phyloP scores from a whole-genome alignment of 2,797 vertebrate genomes.

The Dermochelys coriacea region DNA sequence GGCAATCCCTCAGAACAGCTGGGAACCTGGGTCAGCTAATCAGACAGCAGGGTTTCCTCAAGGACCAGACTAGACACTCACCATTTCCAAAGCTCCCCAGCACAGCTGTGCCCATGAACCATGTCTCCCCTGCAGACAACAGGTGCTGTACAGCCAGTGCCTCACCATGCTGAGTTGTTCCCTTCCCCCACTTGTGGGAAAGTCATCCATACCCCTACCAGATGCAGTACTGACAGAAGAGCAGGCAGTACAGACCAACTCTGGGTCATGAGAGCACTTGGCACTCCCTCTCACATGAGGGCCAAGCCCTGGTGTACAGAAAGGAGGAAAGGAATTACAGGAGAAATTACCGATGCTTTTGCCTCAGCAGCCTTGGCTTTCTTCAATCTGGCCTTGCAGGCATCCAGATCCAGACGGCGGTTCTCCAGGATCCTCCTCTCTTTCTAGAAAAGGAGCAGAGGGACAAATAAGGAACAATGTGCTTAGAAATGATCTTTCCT shows the following conservation, averaged over 20 bases:
- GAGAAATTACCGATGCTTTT: conserved; percentile 88
- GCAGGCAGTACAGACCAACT: neutral
- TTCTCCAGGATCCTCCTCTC: conserved; percentile 93
- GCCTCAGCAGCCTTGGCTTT: conserved; percentile 93
- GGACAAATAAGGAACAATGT: neutral
- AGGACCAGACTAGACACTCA: neutral
- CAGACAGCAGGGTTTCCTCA: neutral
- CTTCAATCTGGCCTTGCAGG: conserved; percentile 92
- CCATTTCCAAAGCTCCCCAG: neutral
- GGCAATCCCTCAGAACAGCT: neutral
- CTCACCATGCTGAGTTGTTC: neutral
- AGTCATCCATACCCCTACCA: neutral
- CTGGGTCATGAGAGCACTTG: neutral
- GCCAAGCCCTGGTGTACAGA: neutral
- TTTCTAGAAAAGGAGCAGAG: conserved; percentile 81
- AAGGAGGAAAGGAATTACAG: neutral
- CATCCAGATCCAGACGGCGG: conserved; percentile 92
- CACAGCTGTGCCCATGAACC: neutral
- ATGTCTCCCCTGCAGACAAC: neutral
- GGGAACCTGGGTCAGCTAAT: neutral
- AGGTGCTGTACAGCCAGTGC: neutral
- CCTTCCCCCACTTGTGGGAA: neutral
- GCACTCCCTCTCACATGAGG: neutral
- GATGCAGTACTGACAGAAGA: neutral
- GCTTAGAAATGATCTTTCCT: neutral